Base-by-base conservation (phyloP, 2,888 invertebrate genomes). In the Scaptomyza caliginosa region DNA sequence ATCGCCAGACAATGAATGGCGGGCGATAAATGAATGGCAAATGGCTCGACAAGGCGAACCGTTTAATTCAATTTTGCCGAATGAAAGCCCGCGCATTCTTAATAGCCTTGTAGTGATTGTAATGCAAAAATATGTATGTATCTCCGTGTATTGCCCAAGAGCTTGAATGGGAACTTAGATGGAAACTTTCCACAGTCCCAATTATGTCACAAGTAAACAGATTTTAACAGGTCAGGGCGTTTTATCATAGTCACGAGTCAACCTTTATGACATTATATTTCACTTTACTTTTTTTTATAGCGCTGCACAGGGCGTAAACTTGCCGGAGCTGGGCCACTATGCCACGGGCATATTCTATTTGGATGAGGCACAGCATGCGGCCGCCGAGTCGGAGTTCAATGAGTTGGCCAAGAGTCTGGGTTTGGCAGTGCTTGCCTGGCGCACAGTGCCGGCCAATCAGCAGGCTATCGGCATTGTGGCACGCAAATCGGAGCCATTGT, bases 331-430 rank as follows among this genome's bases (percentile, higher is more conserved):
- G 84, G 99, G 98, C 4, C 93, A 94, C 76, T 99, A 99, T 93
- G 99, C 99, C 52, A 99, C 99, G 17, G 99, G 99, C 65, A 97
- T 99, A 73, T 94, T 99, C 89, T 99, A 97, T 92, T 92, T 99
- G 91, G 98, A 98, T 91, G 95, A 96, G 90, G 93, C 94, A 48
- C 95, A 96, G 86, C 96, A 96, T 86, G 93, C 94, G 85, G 94
- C 95, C 80, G 95, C 95, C 55, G 97, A 98, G 92, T 93, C 93
- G 77, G 94, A 95, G 83, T 98, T 99, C 91, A 93, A 94, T 68
- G 94, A 93, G 74, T 92, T 99, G 86, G 97, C 98, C 56, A 93
- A 94, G 80, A 95, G 95, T 81, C 93, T 97, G 89, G 94, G 94
- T 24, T 93, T 99, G 76, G 93, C 95, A 92, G 95, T 99, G 62